Conservation (phyloP, 1,140 invertebrate species). For the Diabrotica virgifera region DNA sequence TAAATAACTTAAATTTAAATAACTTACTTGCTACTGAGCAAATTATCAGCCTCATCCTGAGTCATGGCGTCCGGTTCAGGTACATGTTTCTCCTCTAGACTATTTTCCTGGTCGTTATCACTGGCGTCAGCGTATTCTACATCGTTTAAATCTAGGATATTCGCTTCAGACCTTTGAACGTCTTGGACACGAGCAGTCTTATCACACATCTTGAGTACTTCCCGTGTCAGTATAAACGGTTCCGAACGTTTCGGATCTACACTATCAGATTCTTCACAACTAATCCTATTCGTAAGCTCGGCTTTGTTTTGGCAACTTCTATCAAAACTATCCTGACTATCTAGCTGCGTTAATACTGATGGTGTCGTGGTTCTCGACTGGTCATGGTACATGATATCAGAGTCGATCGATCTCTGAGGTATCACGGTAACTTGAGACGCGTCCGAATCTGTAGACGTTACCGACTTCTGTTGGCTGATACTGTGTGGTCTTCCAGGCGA, state of each 20-base stretch:
- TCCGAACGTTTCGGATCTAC: conserved; percentile 26
- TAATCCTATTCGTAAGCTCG: conserved; percentile 1
- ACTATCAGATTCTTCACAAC: conserved; percentile 13
- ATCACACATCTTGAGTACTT: conserved; percentile 27
- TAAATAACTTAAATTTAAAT: too few relatives aligned
- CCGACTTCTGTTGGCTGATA: conserved; percentile 36
- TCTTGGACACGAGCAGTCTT: conserved; percentile 23
- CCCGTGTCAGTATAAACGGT: conserved; percentile 35
- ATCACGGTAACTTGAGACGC: conserved; percentile 38
- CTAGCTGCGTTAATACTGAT: conserved; percentile 43
- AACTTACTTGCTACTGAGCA: conserved; percentile 73
- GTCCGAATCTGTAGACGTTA: conserved; percentile 39
- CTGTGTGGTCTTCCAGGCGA: conserved; percentile 29
- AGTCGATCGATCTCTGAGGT: conserved; percentile 43
- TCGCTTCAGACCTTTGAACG: conserved; percentile 40
- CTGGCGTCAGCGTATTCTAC: conserved; percentile 56
- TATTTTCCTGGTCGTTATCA: conserved; percentile 48
- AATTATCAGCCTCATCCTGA: conserved; percentile 78
- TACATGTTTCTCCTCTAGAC: conserved; percentile 40
- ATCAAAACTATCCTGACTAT: conserved; percentile 42
- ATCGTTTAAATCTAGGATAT: conserved; percentile 51
- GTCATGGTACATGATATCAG: conserved; percentile 44
- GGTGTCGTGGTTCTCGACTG: conserved; percentile 22
- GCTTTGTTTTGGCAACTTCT: conserved; percentile 27
- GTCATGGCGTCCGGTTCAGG: conserved; percentile 69